Evolutionary conservation across 2,113 vertebrate genomes (phyloP).

Genomic region (Oryzias javanicus): DNA sequence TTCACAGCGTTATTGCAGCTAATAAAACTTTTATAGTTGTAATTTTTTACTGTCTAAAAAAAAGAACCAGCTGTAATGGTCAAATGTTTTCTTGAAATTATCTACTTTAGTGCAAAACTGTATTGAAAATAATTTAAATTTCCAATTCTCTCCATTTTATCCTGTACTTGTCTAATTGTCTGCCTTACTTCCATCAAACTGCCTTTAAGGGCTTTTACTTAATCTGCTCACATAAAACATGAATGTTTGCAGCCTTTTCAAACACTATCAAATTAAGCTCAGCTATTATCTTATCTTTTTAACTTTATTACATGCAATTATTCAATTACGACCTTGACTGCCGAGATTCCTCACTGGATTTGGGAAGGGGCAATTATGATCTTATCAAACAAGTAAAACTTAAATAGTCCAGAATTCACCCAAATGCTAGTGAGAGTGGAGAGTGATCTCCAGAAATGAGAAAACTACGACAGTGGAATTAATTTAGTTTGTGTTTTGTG

Average conservation of each 20-base stretch:
- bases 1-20: too few species aligned
- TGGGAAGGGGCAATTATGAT: constrained; percentile 15
- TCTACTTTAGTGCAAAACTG: too few species aligned
- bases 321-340: constrained; percentile 51
- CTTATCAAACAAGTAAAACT: constrained; percentile 14
- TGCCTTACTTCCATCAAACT: too few species aligned
- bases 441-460: constrained; percentile 6
- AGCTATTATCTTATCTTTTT: constrained; percentile 32
- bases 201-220: too few species aligned
- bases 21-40: too few species aligned
- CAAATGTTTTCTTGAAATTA: too few species aligned
- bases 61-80: too few species aligned
- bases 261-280: constrained; percentile 45
- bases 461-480: constrained; percentile 2
- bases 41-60: too few species aligned
- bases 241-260: constrained; percentile 13
- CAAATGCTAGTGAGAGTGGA: neutral
- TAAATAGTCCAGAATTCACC: neutral
- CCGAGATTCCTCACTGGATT: constrained; percentile 25
- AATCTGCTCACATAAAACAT: neutral
- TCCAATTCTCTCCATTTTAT: too few species aligned
- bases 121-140: too few species aligned
- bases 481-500: neutral
- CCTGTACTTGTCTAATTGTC: too few species aligned
- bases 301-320: constrained; percentile 39